A percentile compares a stretch with the other conserved stretches of the same genome.
phyloP scores from a whole-genome alignment of 1,140 invertebrate species.

The Brachionus asplanchnoidis region DNA sequence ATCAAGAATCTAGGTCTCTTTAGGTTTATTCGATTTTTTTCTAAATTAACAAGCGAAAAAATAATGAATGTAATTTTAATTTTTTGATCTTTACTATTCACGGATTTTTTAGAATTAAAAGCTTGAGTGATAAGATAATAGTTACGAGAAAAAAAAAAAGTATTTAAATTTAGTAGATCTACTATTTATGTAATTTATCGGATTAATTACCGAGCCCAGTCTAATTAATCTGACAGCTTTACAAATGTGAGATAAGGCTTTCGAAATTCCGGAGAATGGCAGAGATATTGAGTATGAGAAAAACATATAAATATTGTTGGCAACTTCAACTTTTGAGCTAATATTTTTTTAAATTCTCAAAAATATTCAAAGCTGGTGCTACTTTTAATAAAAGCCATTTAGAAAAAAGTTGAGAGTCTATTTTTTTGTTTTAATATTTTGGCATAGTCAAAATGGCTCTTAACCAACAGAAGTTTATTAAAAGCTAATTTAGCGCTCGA shows the following conservation, averaged over 20 bases:
- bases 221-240: conserved; percentile 6
- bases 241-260: neutral
- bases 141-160: neutral
- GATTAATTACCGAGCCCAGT: neutral
- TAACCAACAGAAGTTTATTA: neutral
- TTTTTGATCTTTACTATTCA: neutral
- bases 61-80: neutral
- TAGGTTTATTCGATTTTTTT: neutral
- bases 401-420: neutral
- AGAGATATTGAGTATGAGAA: neutral
- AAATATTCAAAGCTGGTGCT: neutral
- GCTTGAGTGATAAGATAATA: conserved; percentile 24
- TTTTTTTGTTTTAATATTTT: neutral
- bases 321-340: neutral
- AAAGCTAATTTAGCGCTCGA: neutral
- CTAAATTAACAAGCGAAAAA: neutral
- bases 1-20: neutral
- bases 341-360: neutral
- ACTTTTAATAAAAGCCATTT: neutral
- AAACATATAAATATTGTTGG: neutral
- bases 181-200: neutral
- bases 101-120: neutral
- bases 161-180: neutral
- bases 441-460: neutral
- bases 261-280: neutral